These are phyloP conservation scores for Megalops cyprinoides DNA, from an alignment of 2,797 vertebrate genomes.

Conservation along the genomic window DNA sequence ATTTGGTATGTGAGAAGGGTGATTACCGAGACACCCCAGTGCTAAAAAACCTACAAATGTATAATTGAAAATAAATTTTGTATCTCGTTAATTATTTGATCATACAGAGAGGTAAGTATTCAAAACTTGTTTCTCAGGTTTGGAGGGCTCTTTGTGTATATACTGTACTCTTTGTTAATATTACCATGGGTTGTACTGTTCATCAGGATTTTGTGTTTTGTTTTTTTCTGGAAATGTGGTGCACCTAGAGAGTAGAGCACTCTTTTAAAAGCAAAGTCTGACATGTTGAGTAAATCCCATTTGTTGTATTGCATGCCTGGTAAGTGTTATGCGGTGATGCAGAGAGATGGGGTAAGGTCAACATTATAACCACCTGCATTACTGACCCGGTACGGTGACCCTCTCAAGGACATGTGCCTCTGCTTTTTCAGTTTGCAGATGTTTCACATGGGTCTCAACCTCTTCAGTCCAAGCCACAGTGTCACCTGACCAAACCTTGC, in stretches of 20 bases:
- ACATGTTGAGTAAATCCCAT: constrained; percentile 18
- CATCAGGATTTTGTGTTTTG: not conserved
- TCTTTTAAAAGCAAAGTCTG: not conserved
- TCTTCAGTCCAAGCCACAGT: constrained; percentile 53
- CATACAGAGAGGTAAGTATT: constrained; percentile 3
- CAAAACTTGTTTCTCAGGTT: not conserved
- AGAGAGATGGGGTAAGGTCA: constrained; percentile 58
- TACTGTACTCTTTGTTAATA: not conserved
- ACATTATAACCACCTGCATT: constrained; percentile 48
- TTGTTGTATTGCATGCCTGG: constrained; percentile 61
- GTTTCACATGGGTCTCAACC: constrained; percentile 41
- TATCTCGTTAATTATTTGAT: not conserved
- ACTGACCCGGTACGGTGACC: constrained; percentile 11
- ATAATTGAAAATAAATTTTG: not conserved
- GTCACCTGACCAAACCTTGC: not conserved
- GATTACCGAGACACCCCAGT: too few relatives aligned
- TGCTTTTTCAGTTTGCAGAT: constrained; percentile 36
- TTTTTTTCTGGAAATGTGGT: not conserved
- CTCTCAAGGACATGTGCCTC: not conserved
- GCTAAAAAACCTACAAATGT: not conserved
- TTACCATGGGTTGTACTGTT: not conserved
- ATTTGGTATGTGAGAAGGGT: not conserved
- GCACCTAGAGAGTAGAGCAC: not conserved
- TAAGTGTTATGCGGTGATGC: constrained; percentile 61
- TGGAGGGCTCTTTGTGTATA: not conserved